Base-by-base conservation (phyloP, 1,140 invertebrate genomes). In the Gonioctena quinquepunctata region DNA sequence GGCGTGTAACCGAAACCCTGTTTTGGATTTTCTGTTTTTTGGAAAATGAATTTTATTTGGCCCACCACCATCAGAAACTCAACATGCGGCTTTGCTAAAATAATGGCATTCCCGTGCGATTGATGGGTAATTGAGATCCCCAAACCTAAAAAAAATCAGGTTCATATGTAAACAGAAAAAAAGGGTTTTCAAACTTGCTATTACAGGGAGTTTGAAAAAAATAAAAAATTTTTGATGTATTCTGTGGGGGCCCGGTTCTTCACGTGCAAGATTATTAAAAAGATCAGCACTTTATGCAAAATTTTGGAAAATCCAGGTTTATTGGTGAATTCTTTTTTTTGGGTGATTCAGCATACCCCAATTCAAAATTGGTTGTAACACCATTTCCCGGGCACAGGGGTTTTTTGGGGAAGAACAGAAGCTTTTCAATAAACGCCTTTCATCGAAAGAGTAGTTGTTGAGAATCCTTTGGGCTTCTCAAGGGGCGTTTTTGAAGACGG, bases 401-500 rank as follows among this genome's bases (percentile, higher is more conserved):
- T n/a, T n/a, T n/a, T n/a, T n/a, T n/a, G n/a, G n/a, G n/a, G n/a
- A n/a, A n/a, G n/a, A n/a, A n/a, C n/a, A n/a, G n/a, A n/a, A n/a
- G n/a, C n/a, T n/a, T n/a, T n/a, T n/a, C n/a, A n/a, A n/a, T n/a
- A n/a, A n/a, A n/a, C n/a, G n/a, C n/a, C n/a, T n/a, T n/a, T n/a
- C n/a, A n/a, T n/a, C n/a, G n/a, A 23, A 52, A 65, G 48, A 28
- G 16, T 65, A 52, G 33, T 65, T 25, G 27, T 65, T 22, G 62
- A 65, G 22, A 49, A 65, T 65, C 62, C n/a, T n/a, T n/a, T n/a
- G n/a, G n/a, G n/a, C n/a, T n/a, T n/a, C 59, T 61, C n/a, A 61
- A 61, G 21, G 59, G 59, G 21, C 25, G 59, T 27, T 61, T 61
- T 28, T 5, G n/a, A 61, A 26, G 11, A 28, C 25, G 26, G 3